A percentile compares a stretch with the other conserved stretches of the same genome.
Evolutionary conservation across 2,113 vertebrate species (phyloP).

Genomic region (Oophaga pumilio): DNA sequence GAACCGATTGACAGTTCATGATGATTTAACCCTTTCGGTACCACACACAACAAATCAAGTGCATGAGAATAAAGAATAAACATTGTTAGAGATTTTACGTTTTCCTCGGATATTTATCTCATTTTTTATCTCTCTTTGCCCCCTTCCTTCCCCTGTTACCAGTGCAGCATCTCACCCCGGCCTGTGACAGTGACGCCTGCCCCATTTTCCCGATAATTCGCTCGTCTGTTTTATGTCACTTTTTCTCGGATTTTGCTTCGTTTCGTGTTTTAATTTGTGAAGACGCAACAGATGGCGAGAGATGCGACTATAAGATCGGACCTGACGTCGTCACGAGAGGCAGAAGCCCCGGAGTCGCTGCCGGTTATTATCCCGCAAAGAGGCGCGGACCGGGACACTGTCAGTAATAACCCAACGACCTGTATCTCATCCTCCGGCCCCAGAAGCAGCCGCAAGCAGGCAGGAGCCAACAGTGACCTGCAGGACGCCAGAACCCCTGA

Average conservation of each 20-base stretch:
- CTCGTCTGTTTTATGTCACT: neutral
- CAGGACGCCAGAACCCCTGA: neutral
- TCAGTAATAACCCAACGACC: too few relatives aligned
- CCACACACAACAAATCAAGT: neutral
- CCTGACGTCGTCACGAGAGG: neutral
- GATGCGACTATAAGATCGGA: neutral
- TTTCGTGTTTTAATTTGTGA: conserved; percentile 14
- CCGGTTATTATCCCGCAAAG: neutral
- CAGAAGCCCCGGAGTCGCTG: neutral
- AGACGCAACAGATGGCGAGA: conserved; percentile 19
- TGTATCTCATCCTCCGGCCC: too few relatives aligned
- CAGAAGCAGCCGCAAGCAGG: neutral
- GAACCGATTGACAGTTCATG: too few relatives aligned
- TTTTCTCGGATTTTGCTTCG: neutral
- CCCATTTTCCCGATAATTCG: neutral
- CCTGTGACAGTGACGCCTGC: neutral
- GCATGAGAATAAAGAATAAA: too few relatives aligned
- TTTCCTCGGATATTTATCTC: too few relatives aligned
- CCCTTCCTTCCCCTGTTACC: too few relatives aligned
- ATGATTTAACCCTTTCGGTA: neutral
- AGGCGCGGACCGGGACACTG: too few relatives aligned
- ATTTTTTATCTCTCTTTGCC: too few relatives aligned
- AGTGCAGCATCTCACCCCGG: too few relatives aligned
- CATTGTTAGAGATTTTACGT: too few relatives aligned
- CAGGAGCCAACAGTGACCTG: neutral